These are phyloP conservation scores for Rhizomys pruinosus DNA, from an alignment of 2,113 vertebrate genomes.

Conservation along the genomic window DNA sequence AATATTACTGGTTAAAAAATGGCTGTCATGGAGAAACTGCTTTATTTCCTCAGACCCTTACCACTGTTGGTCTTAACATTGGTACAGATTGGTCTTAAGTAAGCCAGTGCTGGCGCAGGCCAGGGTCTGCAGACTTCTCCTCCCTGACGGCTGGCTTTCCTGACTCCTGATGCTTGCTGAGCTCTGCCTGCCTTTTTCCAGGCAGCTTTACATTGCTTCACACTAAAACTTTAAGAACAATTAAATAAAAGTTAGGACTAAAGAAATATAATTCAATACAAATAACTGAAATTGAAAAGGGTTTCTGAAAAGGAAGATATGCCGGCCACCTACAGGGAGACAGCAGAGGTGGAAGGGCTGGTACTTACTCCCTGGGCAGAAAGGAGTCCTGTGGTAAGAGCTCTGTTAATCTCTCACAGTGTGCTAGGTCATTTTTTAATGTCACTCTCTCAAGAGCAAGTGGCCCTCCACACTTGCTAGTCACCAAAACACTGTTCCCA, in stretches of 20 bases:
- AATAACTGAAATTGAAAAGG: not conserved
- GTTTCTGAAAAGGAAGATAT: not conserved
- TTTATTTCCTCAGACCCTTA: not conserved
- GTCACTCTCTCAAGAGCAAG: not conserved
- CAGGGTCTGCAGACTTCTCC: not conserved
- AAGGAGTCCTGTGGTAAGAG: not conserved
- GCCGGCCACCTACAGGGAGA: not conserved
- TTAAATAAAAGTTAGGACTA: not conserved
- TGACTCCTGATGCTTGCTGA: not conserved
- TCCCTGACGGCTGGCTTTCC: not conserved
- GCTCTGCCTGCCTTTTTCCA: not conserved
- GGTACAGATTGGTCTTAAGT: not conserved
- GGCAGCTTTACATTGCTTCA: not conserved
- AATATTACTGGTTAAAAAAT: not conserved
- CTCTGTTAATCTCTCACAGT: not conserved
- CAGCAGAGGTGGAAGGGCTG: not conserved
- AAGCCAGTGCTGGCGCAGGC: not conserved
- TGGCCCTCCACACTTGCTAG: not conserved
- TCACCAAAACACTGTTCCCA: too few relatives aligned
- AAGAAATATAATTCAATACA: not conserved
- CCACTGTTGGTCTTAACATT: not conserved
- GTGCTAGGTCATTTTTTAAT: not conserved
- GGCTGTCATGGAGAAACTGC: too few relatives aligned
- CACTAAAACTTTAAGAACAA: not conserved
- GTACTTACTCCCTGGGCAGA: not conserved